Base-by-base conservation (phyloP, 2,113 vertebrate species). In the Platycercus adscitus region DNA sequence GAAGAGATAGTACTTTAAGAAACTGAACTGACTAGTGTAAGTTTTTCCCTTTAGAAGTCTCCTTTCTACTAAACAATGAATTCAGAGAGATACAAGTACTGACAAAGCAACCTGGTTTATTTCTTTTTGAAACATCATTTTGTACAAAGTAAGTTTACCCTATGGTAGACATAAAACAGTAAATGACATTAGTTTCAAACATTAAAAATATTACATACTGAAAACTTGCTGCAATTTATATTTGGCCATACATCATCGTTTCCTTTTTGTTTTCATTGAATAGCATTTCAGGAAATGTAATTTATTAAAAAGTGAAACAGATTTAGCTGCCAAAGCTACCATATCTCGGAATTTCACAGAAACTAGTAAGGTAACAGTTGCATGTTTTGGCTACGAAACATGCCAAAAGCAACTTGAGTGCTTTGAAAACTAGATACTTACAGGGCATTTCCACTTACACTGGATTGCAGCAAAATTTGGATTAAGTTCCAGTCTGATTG, bases 111-210 rank as follows among this genome's bases (percentile, higher is more conserved):
- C 20, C 39, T 79, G 53, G 23, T 93, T 70, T 95, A 84, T 95
- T 79, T 95, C 64, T 95, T 96, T 90, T 93, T 91, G 84, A 96
- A 95, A 95, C 64, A 92, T 10, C 20, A 49, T 95, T 94, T 94
- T 78, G 33, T 93, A 78, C 19, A 10, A 84, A 78, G 70, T 46
- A 50, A 13, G 71, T 92, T 85, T 88, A 66, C 4, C 10, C 23
- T 96, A 84, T 71, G 29, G 52, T 97, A 52, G 26, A 93, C 65
- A 92, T 68, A 85, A 92, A 97, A 85, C 43, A 88, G 71, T 29
- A 52, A 46, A 85, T 94, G 47, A 77, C 76, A 52, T 95, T 95
- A 70, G 89, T 93, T 95, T 95, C 82, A 83, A 55, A 85, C 79
- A 60, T 76, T 79, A 41, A 8, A 73, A 82, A 24, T 93, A 93